Percentiles rank a stretch among this genome's conserved stretches.
These are phyloP conservation scores for Atherinosoma microstoma DNA, from an alignment of 2,797 vertebrate species.

Conservation along the genomic window DNA sequence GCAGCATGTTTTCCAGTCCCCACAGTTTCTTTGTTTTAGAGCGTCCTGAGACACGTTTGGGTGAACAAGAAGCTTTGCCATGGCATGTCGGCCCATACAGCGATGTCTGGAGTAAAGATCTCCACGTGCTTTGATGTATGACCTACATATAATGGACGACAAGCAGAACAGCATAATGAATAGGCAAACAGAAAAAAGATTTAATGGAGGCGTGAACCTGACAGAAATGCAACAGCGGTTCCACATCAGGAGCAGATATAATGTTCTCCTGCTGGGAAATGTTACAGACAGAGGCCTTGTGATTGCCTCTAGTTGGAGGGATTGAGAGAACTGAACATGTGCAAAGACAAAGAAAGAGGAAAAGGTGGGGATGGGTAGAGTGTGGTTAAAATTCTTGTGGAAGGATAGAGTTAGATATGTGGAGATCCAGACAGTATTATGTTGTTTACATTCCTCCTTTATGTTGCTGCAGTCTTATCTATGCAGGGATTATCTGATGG, in stretches of 20 bases:
- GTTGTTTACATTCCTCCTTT: conserved; percentile 79
- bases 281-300: conserved; percentile 7
- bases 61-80: conserved; percentile 11
- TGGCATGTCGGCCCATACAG: not conserved
- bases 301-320: conserved; percentile 6
- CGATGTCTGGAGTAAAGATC: conserved; percentile 7
- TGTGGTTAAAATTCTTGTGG: conserved; percentile 3
- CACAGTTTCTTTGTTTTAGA: not conserved
- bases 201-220: not conserved
- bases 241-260: conserved; percentile 24
- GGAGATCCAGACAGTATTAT: conserved; percentile 60
- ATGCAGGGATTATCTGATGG: conserved; percentile 59
- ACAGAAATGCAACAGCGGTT: conserved; percentile 10
- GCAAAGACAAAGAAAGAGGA: not conserved
- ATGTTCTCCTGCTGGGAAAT: conserved; percentile 31
- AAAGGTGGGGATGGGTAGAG: conserved; percentile 1
- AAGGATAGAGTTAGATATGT: conserved; percentile 46
- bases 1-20: conserved; percentile 10
- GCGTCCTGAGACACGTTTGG: not conserved
- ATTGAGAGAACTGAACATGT: conserved; percentile 1
- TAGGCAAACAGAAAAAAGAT: conserved; percentile 27
- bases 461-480: conserved; percentile 63
- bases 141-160: conserved; percentile 17
- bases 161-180: not conserved
- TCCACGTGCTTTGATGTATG: conserved; percentile 19